These are phyloP conservation scores for Gymnoscopelus microlampas DNA, from an alignment of 2,797 vertebrate species.

Conservation along the genomic window DNA sequence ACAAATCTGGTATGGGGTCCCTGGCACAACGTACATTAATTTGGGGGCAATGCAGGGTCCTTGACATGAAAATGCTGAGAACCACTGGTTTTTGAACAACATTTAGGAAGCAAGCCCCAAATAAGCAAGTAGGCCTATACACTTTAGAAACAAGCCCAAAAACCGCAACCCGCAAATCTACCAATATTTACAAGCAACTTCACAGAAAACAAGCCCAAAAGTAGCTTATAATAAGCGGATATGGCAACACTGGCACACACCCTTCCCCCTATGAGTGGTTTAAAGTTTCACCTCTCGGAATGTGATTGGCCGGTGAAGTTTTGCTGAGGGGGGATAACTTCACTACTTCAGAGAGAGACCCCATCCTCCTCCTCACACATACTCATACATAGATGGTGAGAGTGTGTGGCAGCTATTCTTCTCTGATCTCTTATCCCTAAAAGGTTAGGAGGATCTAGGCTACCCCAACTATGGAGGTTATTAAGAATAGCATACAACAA, in stretches of 20 bases:
- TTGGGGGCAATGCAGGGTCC: too few species aligned
- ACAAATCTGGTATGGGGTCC: too few species aligned
- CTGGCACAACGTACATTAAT: too few species aligned
- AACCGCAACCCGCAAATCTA: too few species aligned
- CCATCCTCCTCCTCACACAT: not conserved
- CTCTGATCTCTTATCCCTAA: conserved; percentile 37
- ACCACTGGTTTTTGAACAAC: too few species aligned
- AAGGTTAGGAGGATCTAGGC: conserved; percentile 36
- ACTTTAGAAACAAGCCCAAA: too few species aligned
- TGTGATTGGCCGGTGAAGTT: conserved; percentile 76
- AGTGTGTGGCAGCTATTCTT: not conserved
- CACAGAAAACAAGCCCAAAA: too few species aligned
- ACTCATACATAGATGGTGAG: not conserved
- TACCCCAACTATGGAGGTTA: conserved; percentile 58
- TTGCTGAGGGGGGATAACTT: conserved; percentile 61
- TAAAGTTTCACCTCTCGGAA: conserved; percentile 74
- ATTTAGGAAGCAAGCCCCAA: too few species aligned
- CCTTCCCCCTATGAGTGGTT: conserved; percentile 70
- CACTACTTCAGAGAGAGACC: not conserved
- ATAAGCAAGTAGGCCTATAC: too few species aligned
- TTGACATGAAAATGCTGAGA: too few species aligned
- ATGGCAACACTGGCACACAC: conserved; percentile 3
- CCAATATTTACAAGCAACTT: too few species aligned
- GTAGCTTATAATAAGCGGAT: too few species aligned
- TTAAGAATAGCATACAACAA: conserved; percentile 4